A percentile compares a stretch with the other conserved stretches of the same genome.
These are phyloP conservation scores for Psococerastis gibbosa DNA, from an alignment of 2,888 invertebrate genomes.

Conservation along the genomic window DNA sequence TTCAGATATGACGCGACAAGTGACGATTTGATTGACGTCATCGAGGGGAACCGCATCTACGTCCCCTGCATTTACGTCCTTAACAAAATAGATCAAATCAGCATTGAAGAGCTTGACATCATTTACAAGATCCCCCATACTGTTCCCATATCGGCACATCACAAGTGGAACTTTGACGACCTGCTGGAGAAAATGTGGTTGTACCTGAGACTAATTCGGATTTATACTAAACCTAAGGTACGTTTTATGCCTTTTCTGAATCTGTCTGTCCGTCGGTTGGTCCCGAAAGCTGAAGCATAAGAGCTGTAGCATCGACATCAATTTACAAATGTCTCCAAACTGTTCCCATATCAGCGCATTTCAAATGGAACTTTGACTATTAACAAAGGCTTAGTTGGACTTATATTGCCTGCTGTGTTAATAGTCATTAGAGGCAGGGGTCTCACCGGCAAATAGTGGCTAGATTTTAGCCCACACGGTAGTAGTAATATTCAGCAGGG, in stretches of 20 bases:
- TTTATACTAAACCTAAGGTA: slow-evolving; percentile 7
- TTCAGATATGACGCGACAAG: slow-evolving; percentile 75
- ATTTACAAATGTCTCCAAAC: slow-evolving; percentile 99
- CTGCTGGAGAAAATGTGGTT: slow-evolving; percentile 96
- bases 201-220: slow-evolving; percentile 80
- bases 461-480: too few species aligned
- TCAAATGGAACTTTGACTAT: slow-evolving; percentile 99
- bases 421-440: too few species aligned
- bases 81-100: slow-evolving; percentile 96
- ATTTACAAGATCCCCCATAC: slow-evolving; percentile 99
- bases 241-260: too few species aligned
- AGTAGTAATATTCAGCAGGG: too few species aligned
- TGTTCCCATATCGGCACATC: slow-evolving; percentile 99
- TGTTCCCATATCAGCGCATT: slow-evolving; percentile 99
- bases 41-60: slow-evolving; percentile 96
- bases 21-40: slow-evolving; percentile 95
- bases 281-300: too few species aligned
- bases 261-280: too few species aligned
- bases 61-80: slow-evolving; percentile 96
- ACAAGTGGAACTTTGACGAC: slow-evolving; percentile 99
- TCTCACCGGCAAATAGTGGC: too few species aligned
- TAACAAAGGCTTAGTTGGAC: too few species aligned
- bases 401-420: too few species aligned
- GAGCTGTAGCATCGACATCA: too few species aligned
- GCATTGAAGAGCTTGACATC: slow-evolving; percentile 89